Percentiles rank a stretch among this genome's conserved stretches.
These are phyloP conservation scores for Ptychobarbus kaznakovi DNA, from an alignment of 2,797 vertebrate genomes.

Conservation along the genomic window DNA sequence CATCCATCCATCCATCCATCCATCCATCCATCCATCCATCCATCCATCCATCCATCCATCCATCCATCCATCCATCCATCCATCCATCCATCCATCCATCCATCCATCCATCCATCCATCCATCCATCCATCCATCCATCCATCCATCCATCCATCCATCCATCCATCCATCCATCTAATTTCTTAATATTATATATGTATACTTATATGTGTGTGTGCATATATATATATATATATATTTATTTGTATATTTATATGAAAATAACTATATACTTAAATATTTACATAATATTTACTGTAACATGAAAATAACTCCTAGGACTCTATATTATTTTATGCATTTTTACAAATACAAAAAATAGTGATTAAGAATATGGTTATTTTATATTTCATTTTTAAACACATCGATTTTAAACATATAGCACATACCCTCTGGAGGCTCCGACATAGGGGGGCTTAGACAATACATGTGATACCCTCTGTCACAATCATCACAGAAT, in stretches of 20 bases:
- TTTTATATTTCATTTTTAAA: neutral
- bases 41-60: too few species aligned
- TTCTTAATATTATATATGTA: neutral
- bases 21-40: too few species aligned
- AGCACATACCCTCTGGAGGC: conserved; percentile 87
- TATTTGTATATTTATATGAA: neutral
- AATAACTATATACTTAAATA: neutral
- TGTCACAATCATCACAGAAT: conserved; percentile 92
- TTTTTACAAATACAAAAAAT: neutral
- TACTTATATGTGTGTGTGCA: too few species aligned
- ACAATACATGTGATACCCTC: conserved; percentile 96
- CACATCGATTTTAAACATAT: neutral
- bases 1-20: too few species aligned
- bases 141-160: too few species aligned
- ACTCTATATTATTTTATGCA: neutral
- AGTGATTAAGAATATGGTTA: neutral
- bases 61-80: too few species aligned
- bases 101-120: too few species aligned
- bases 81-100: too few species aligned
- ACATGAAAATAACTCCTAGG: neutral
- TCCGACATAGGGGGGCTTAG: conserved; percentile 93
- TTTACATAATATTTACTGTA: neutral
- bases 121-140: too few species aligned
- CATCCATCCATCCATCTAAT: too few species aligned
- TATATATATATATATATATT: neutral